phyloP scores from a whole-genome alignment of 2,113 vertebrate species.

The Empidonax traillii region DNA sequence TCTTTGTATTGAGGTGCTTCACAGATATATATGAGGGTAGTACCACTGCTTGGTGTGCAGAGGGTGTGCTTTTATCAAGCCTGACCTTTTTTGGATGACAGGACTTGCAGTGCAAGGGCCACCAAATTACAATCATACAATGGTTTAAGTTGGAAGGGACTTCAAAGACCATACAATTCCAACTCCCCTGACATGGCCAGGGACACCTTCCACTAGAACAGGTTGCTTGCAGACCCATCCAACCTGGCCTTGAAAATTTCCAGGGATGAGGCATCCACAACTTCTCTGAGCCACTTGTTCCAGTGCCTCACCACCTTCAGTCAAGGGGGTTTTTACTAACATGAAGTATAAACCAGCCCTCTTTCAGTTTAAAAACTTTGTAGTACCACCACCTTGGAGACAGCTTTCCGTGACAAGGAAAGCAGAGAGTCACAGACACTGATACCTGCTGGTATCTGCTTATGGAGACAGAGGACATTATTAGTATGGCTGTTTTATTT shows the following conservation, averaged over 20 bases:
- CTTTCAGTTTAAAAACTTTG: not conserved
- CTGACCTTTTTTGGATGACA: not conserved
- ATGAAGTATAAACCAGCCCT: not conserved
- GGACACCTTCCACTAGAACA: not conserved
- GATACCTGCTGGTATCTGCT: not conserved
- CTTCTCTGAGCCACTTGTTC: not conserved
- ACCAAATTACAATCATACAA: not conserved
- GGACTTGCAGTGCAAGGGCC: not conserved
- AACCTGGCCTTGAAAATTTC: not conserved
- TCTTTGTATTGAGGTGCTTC: not conserved
- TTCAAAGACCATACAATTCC: not conserved
- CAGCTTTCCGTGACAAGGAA: not conserved
- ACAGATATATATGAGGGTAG: not conserved
- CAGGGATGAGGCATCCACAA: not conserved
- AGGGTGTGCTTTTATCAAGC: not conserved
- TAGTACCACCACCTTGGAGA: not conserved
- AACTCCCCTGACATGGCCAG: no score
- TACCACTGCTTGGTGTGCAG: not conserved
- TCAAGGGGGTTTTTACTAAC: not conserved
- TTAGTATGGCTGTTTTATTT: fast-evolving
- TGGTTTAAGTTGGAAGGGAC: not conserved
- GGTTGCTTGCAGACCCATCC: not conserved
- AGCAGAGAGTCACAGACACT: not conserved
- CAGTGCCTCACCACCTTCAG: not conserved
- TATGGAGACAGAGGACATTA: not conserved